These are phyloP conservation scores for Drosophila watanabei DNA, from an alignment of 1,140 invertebrate species.

Conservation along the genomic window DNA sequence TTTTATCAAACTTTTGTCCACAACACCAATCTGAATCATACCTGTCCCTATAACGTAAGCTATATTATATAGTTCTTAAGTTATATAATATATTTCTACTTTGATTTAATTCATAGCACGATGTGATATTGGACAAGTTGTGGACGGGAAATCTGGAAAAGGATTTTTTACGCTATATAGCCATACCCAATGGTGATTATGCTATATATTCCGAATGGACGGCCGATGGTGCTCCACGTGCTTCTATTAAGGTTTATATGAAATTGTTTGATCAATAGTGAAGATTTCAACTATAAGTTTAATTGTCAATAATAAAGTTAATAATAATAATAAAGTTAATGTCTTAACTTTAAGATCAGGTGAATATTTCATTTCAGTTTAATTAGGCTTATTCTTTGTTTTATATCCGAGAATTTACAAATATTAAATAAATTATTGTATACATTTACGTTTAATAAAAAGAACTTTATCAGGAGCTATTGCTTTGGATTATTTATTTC, in stretches of 20 bases:
- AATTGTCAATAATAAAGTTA: not conserved
- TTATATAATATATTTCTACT: not conserved
- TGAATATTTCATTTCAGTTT: not conserved
- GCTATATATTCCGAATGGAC: constrained; percentile 26
- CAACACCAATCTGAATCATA: constrained; percentile 46
- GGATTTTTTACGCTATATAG: not conserved
- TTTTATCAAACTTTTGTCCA: constrained; percentile 8
- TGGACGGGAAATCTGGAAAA: constrained; percentile 38
- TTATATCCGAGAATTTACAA: too few relatives aligned
- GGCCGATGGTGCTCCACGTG: not conserved
- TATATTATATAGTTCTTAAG: not conserved
- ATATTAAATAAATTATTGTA: too few relatives aligned
- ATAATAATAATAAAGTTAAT: not conserved
- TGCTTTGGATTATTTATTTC: not conserved
- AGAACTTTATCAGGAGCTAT: too few relatives aligned
- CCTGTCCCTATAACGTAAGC: constrained; percentile 50
- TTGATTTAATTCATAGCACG: constrained; percentile 26
- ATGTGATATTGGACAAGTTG: constrained; percentile 31
- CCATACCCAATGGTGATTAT: constrained; percentile 41
- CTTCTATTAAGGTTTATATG: constrained; percentile 15
- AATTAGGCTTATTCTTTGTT: not conserved
- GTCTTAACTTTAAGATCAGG: too few relatives aligned
- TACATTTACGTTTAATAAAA: too few relatives aligned
- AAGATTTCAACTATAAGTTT: not conserved
- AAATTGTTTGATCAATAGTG: constrained; percentile 4